Base-by-base conservation (phyloP, 2,888 invertebrate species). In the Catotricha subobsoleta region DNA sequence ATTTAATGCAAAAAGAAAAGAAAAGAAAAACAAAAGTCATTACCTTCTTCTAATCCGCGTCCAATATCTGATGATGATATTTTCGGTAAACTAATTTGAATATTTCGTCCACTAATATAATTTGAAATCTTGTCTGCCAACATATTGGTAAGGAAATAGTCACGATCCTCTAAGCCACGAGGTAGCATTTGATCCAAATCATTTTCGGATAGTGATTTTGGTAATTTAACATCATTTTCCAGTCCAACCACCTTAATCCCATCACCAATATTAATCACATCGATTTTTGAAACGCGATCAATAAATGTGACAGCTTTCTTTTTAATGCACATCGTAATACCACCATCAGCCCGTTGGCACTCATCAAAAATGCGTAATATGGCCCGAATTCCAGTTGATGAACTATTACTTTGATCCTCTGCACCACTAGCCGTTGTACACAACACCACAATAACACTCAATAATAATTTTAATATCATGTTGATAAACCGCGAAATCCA, bases 271-370 rank as follows among this genome's bases (percentile, higher is more conserved):
- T 68, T 61, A 48, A 69, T 72, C 16, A 71, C 67, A 19, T 80
- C 78, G 65, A 83, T 76, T 44, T 76, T 69, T 1, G 76, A 72
- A 20, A 82, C 69, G 38, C 83, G 67, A 52, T 83, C 83, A 48
- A 84, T 73, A 56, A 83, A 82, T 2, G 79, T 64, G 43, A 83
- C 74, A 1, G 82, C 82, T 55, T 82, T 83, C 59, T 80, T 81
- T 66, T 84, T 83, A 39, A 84, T 62, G 55, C 84, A 84, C 19
- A 77, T 76, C 40, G 76, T 64, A 40, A 83, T 66, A 37, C 77
- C 80, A 44, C 65, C 62, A 44, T 76, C 76, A 2, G 74, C 61
- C 47, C 71, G 69, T 46, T 72, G 71, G 54, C 84, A 84, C 51
- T 84, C 84, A 50, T 83, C 82, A 58, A 82, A 84, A 47, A 84